Conservation (phyloP, 2,113 vertebrate species). For the Chaenogobius annularis region DNA sequence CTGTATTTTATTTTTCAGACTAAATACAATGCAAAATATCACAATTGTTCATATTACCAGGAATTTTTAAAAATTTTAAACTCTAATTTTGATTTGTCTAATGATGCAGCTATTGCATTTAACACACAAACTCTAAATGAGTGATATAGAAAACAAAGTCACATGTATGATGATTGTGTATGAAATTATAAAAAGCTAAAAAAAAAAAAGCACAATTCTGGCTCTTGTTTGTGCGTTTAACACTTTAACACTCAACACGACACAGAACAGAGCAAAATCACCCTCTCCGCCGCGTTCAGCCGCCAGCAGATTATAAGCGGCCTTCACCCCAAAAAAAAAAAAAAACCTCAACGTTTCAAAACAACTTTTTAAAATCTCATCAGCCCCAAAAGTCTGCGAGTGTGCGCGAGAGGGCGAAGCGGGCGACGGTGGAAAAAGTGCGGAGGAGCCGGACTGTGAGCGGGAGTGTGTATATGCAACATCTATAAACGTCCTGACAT, state of each 20-base stretch:
- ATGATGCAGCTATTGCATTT: too few relatives aligned
- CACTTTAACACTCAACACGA: slow-evolving; percentile 12
- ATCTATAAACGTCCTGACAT: slow-evolving; percentile 48
- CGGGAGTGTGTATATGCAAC: slow-evolving; percentile 43
- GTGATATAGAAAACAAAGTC: too few relatives aligned
- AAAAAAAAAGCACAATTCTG: neutral
- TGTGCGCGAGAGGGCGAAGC: neutral
- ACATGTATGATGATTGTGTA: too few relatives aligned
- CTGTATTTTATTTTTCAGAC: too few relatives aligned
- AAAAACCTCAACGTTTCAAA: slow-evolving; percentile 53
- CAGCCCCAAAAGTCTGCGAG: slow-evolving; percentile 16
- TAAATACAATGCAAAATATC: too few relatives aligned
- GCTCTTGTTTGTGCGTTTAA: neutral
- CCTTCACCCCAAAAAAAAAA: too few relatives aligned
- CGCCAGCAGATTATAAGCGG: slow-evolving; percentile 48
- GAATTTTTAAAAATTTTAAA: too few relatives aligned
- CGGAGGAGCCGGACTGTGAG: slow-evolving; percentile 22
- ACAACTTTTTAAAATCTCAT: slow-evolving; percentile 57
- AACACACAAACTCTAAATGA: too few relatives aligned
- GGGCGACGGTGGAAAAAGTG: slow-evolving; percentile 2
- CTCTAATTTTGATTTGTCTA: too few relatives aligned
- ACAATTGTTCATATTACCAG: too few relatives aligned
- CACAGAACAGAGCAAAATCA: slow-evolving; percentile 33
- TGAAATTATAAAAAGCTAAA: neutral
- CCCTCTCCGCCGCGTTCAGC: slow-evolving; percentile 16